Evolutionary conservation across 2,797 vertebrate genomes (phyloP).

Genomic region (Acanthiza pusilla): DNA sequence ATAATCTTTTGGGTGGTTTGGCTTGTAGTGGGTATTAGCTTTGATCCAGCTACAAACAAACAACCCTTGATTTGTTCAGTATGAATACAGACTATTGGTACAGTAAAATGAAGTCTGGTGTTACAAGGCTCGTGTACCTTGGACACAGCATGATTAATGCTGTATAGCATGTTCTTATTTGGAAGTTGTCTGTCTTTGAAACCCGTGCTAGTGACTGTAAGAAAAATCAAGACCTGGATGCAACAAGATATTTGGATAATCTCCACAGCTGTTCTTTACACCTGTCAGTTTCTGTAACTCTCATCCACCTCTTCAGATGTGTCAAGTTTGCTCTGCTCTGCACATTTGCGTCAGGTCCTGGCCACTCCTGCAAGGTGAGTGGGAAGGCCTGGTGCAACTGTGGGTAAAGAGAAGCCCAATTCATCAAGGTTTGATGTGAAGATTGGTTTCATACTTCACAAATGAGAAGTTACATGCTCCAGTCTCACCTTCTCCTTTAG

Average conservation of each 20-base stretch:
- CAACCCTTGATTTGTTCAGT: background rate
- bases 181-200: background rate
- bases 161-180: background rate
- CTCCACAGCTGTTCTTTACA: background rate
- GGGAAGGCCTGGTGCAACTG: background rate
- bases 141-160: background rate
- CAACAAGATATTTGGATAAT: background rate
- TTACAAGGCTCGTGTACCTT: rapidly evolving
- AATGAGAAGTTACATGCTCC: background rate
- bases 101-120: background rate
- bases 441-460: background rate
- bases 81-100: background rate
- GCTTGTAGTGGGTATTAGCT: background rate
- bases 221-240: background rate
- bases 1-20: background rate
- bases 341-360: background rate
- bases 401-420: background rate
- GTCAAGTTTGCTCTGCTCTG: background rate
- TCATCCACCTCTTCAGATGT: background rate
- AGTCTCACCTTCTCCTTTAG: background rate
- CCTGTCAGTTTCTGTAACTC: background rate
- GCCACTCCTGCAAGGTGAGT: background rate
- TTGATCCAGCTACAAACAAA: background rate
- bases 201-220: background rate
- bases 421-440: background rate